Evolutionary conservation across 2,888 invertebrate genomes (phyloP), one percentile per base, ranked within the genome.

Genomic region (Belgica antarctica): DNA sequence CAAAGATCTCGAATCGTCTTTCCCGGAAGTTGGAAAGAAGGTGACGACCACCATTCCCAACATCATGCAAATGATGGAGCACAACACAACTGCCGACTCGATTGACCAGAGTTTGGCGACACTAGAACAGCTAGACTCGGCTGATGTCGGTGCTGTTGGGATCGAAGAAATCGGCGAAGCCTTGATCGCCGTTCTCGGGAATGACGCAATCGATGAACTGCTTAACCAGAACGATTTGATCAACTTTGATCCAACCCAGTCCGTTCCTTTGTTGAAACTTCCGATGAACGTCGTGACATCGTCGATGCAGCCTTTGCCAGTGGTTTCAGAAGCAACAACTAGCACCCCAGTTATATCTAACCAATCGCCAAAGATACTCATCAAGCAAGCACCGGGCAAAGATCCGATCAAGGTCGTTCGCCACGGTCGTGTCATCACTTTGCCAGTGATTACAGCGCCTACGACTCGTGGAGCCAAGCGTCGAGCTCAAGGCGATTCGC

Each of bases 371-470:
- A 70, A 70, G 24, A 70, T 70, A 52, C 19, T 52, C 1, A 47
- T 34, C 25, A 70, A n/a, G 19, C 31, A 34, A 62, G 31, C 52
- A 15, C 34, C 57, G 0, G 19, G 4, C 52, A 86, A 85, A 74
- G 84, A 87, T 73, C 86, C 86, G 0, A 87, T 89, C 71, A 89
- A 90, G 79, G 87, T 90, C 72, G 83, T 90, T 8, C 81, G 90
- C 19, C 89, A 90, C 76, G 90, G 90, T 1, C 83, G 90, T 31
- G 84, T 91, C 41, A 88, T 91, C 66, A 89, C 88, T 0, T 80
- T 92, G 72, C 92, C 92, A 12, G 91, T 91, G 0, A 90, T 91
- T 70, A 92, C 91, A 78, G 88, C 91, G 22, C 92, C 92, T 7
- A 88, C 91, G 1, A 92, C 92, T 0, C 82, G 91, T 47, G 86